Evolutionary conservation across 2,113 vertebrate genomes (phyloP), one percentile per base, ranked within the genome.

Genomic region (Albula goreensis): DNA sequence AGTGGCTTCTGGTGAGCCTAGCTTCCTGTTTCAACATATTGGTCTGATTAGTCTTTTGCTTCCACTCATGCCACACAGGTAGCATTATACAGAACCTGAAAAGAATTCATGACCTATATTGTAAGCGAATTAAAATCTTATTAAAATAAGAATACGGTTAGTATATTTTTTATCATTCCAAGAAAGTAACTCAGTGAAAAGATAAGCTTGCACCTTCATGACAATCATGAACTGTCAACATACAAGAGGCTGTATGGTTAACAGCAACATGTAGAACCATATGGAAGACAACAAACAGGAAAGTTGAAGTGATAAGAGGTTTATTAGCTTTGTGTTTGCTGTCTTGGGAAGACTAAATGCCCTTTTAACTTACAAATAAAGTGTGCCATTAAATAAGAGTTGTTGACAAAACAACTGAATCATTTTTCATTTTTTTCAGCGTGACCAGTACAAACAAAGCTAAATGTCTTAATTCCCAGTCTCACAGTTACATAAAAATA

Each of bases 301-400:
- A 81, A 81, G 48, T 22, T 41, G 31, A 41, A 1, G 31, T 41
- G 31, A 41, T 41, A 41, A 41, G 31, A 12, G 25, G 49, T 86
- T 86, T 82, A 86, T 81, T 81, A 86, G 49, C 52, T 74, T 86
- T 48, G 50, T 50, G 53, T 86, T 78, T 86, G 66, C 80, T 57
- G 51, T 74, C 80, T 17, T 86, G 80, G 74, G 63, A 82, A 77
- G 85, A 50, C 1, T 31, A 17, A 82, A 50, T 77, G 17, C 80
- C 63, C 74, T 22, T 83, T 66, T 66, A 86, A 86, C 15, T 78
- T 78, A 48, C 85, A 86, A 77, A 86, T 82, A 50, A 78, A 66
- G 17, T 66, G 60, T 7, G 7, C 60, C 80, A 86, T 53, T 49
- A 82, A 82, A 10, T 85, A 85, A 41, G 31, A 41, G 0, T 41